phyloP scores from a whole-genome alignment of 2,113 vertebrate species.

The Anguilla rostrata region DNA sequence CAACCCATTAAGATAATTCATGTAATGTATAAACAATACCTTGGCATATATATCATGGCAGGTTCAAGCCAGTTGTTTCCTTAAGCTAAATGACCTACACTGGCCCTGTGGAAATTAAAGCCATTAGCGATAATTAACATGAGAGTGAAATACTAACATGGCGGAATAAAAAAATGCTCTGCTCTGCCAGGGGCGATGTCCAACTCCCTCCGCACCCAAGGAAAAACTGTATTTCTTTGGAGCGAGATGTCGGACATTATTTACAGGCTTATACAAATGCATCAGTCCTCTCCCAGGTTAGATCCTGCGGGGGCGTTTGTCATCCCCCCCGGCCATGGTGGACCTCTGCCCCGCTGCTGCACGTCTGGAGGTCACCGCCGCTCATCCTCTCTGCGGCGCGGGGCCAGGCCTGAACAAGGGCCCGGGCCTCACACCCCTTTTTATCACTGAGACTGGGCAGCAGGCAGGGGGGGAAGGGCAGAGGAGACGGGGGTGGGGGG shows the following conservation, averaged over 20 bases:
- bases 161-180: constrained; percentile 21
- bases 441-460: no score
- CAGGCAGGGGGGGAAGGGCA: not conserved
- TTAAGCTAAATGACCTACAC: constrained; percentile 56
- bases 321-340: not conserved
- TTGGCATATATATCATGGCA: constrained; percentile 47
- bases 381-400: not conserved
- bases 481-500: not conserved
- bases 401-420: not conserved
- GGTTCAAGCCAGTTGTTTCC: constrained; percentile 49
- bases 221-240: constrained; percentile 15
- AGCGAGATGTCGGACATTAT: constrained; percentile 6
- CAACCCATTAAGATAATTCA: constrained; percentile 56
- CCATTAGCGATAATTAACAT: constrained; percentile 62
- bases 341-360: not conserved
- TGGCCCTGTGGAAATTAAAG: constrained; percentile 53
- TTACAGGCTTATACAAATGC: not conserved
- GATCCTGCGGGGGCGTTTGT: not conserved
- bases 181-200: constrained; percentile 42
- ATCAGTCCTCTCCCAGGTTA: not conserved
- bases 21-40: constrained; percentile 55
- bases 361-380: not conserved
- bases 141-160: constrained; percentile 51
- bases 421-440: not conserved
- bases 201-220: constrained; percentile 41